Percentiles rank a stretch among this genome's conserved stretches.
Conservation (phyloP, 2,113 vertebrate species). For the Charina bottae region DNA sequence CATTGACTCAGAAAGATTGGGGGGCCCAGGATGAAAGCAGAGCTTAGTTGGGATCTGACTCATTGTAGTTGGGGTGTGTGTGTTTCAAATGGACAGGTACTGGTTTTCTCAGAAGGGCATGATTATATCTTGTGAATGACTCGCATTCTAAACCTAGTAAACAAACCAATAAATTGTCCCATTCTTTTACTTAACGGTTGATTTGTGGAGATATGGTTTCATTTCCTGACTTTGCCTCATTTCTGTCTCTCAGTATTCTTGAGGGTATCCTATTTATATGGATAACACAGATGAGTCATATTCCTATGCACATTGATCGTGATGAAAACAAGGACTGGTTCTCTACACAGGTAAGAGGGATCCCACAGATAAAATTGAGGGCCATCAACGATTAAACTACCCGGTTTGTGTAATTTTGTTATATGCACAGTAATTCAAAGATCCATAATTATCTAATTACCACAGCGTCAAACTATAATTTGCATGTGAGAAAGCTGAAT, state of each 20-base stretch:
- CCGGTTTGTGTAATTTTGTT: fast-evolving
- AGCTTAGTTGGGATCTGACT: too few species aligned
- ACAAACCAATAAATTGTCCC: neutral
- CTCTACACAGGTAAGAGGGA: constrained; percentile 74
- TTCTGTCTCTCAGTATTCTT: constrained; percentile 62
- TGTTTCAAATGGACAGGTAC: neutral
- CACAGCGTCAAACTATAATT: neutral
- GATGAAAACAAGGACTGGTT: constrained; percentile 81
- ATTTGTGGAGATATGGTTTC: neutral
- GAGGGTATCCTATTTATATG: constrained; percentile 77
- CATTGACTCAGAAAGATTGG: too few species aligned
- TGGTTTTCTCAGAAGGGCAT: neutral
- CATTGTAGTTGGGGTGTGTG: too few species aligned
- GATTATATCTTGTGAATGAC: neutral
- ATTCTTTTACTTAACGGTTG: neutral
- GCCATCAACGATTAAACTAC: neutral
- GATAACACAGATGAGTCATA: constrained; percentile 76
- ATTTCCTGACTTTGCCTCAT: constrained; percentile 8
- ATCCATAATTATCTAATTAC: neutral
- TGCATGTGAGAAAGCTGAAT: neutral
- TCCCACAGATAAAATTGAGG: fast-evolving
- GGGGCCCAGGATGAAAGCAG: too few species aligned
- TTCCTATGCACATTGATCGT: constrained; percentile 72
- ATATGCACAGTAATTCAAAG: neutral
- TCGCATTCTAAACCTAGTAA: neutral